A percentile compares a stretch with the other conserved stretches of the same genome.
These are phyloP conservation scores for Scolanthus callimorphus DNA, from an alignment of 92 coral and sea anemone species.

Conservation along the genomic window DNA sequence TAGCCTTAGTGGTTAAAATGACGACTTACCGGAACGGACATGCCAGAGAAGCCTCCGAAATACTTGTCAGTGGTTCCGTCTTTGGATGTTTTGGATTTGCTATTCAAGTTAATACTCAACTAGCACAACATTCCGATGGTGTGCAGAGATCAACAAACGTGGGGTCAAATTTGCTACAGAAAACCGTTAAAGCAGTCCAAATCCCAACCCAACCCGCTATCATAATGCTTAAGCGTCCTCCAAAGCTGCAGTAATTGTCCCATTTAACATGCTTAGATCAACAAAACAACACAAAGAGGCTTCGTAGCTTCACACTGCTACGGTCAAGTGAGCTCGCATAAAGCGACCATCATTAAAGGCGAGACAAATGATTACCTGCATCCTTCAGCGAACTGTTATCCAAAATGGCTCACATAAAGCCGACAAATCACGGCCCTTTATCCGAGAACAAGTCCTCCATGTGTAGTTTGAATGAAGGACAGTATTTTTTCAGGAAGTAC, in stretches of 20 bases:
- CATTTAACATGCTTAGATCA: slow-evolving; percentile 51
- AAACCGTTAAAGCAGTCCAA: too few species aligned
- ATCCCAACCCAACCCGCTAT: too few species aligned
- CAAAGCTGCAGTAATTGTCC: slow-evolving; percentile 46
- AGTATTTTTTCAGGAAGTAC: too few species aligned
- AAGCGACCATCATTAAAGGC: slow-evolving; percentile 21
- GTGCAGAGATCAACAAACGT: slow-evolving; percentile 1
- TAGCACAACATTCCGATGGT: slow-evolving; percentile 26
- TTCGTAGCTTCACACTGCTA: slow-evolving; percentile 21
- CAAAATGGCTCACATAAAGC: slow-evolving; percentile 9
- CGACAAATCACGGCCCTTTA: too few species aligned
- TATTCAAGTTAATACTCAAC: slow-evolving; percentile 12
- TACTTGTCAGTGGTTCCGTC: slow-evolving; percentile 9
- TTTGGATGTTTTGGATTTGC: not conserved
- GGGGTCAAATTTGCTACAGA: slow-evolving; percentile 10
- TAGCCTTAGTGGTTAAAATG: slow-evolving; percentile 6
- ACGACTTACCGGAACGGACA: slow-evolving; percentile 59
- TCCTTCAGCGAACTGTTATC: slow-evolving; percentile 27
- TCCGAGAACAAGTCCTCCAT: too few species aligned
- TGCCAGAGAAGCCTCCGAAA: slow-evolving; percentile 20
- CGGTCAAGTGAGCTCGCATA: slow-evolving; percentile 33
- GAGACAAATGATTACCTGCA: slow-evolving; percentile 18
- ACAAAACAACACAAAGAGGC: slow-evolving; percentile 30
- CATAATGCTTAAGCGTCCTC: slow-evolving; percentile 4
- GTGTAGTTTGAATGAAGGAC: too few species aligned